A percentile compares a stretch with the other conserved stretches of the same genome.
phyloP scores from a whole-genome alignment of 2,888 invertebrate genomes.

The Dryococelus australis region DNA sequence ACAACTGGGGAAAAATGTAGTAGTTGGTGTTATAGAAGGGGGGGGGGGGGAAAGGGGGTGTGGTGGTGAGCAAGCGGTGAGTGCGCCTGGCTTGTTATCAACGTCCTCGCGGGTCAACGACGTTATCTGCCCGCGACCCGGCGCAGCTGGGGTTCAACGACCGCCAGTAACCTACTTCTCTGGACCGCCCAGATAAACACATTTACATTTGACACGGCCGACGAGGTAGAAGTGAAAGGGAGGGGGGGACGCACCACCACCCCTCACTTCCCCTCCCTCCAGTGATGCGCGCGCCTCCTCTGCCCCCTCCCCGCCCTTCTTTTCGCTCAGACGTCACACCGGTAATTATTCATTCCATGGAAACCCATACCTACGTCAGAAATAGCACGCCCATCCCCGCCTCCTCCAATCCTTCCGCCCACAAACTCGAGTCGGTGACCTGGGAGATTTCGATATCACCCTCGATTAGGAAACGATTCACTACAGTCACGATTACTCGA shows the following conservation, averaged over 20 bases:
- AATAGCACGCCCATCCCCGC: not conserved
- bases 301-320: not conserved
- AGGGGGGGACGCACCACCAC: constrained; percentile 25
- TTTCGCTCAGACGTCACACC: not conserved
- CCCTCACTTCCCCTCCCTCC: not conserved
- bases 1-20: too few relatives aligned
- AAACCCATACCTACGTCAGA: constrained; percentile 17
- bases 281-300: too few relatives aligned
- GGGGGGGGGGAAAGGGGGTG: too few relatives aligned
- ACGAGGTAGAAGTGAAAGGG: not conserved
- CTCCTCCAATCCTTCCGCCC: not conserved
- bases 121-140: not conserved
- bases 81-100: too few relatives aligned
- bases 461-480: too few relatives aligned
- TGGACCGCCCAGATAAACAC: not conserved
- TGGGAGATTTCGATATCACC: not conserved
- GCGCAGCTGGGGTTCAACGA: not conserved
- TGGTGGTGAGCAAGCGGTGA: too few relatives aligned
- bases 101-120: not conserved
- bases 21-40: too few relatives aligned
- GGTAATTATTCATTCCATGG: not conserved
- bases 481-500: too few relatives aligned
- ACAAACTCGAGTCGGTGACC: not conserved
- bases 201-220: constrained; percentile 19
- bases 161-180: not conserved